These are phyloP conservation scores for Pteruthius melanotis DNA, from an alignment of 2,113 vertebrate genomes.

Conservation along the genomic window DNA sequence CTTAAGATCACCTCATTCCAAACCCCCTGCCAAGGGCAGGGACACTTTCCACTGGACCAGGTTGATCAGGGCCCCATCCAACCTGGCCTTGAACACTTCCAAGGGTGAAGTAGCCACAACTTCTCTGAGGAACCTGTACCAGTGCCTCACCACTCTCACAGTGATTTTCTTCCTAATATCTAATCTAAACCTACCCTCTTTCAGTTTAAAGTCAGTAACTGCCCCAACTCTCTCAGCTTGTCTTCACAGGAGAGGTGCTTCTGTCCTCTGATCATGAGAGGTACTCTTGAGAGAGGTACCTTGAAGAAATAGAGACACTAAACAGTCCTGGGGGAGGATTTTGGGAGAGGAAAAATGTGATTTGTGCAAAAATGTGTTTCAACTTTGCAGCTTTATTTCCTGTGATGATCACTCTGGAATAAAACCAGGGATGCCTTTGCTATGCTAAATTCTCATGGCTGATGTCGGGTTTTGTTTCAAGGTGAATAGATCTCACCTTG, in stretches of 20 bases:
- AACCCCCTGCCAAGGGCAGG: background rate
- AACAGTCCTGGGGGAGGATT: background rate
- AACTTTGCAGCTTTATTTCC: background rate
- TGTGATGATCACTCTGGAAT: background rate
- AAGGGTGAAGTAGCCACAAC: background rate
- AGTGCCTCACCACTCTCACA: background rate
- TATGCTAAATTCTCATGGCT: background rate
- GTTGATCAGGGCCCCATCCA: background rate
- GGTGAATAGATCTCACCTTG: background rate
- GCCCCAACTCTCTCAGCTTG: background rate
- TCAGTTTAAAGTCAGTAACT: background rate
- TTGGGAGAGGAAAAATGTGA: background rate
- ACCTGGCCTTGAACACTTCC: background rate
- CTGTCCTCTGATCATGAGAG: background rate
- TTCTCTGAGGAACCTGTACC: background rate
- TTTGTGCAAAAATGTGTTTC: background rate
- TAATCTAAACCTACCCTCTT: background rate
- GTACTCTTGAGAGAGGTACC: background rate
- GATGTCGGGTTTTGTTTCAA: background rate
- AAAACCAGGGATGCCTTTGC: background rate
- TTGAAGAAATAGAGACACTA: background rate
- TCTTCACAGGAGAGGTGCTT: background rate
- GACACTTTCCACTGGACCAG: background rate
- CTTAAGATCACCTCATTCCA: background rate
- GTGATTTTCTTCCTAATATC: background rate